phyloP scores from a whole-genome alignment of 2,888 invertebrate genomes.

The Dilophus febrilis region DNA sequence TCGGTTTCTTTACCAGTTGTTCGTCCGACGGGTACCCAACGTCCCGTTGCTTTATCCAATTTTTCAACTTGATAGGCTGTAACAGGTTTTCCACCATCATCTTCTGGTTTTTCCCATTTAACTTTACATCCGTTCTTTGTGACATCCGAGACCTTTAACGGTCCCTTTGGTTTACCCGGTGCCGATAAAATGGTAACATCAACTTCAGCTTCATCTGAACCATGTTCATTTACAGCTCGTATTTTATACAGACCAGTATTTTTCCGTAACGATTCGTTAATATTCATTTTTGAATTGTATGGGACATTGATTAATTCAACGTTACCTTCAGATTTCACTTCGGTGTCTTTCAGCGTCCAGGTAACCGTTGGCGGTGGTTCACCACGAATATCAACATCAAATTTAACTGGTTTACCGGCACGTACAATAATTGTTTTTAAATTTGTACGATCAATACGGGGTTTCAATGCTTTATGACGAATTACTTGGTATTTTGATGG shows the following conservation, averaged over 20 bases:
- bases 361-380: conserved; percentile 88
- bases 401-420: conserved; percentile 80
- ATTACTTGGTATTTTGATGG: conserved; percentile 78
- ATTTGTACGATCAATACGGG: conserved; percentile 90
- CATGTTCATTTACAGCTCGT: conserved; percentile 77
- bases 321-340: conserved; percentile 52
- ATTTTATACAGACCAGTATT: conserved; percentile 86
- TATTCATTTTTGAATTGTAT: conserved; percentile 74
- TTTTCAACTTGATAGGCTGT: conserved; percentile 91
- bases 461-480: conserved; percentile 80
- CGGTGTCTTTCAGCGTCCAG: conserved; percentile 73
- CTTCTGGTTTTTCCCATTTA: conserved; percentile 86
- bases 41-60: conserved; percentile 75
- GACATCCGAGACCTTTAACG: conserved; percentile 72
- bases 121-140: conserved; percentile 80
- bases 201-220: conserved; percentile 82
- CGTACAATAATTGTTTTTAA: conserved; percentile 76
- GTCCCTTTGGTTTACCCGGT: conserved; percentile 76
- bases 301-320: conserved; percentile 70
- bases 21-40: conserved; percentile 87
- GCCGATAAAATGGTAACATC: conserved; percentile 76
- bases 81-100: conserved; percentile 86
- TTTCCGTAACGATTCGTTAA: conserved; percentile 59
- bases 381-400: conserved; percentile 85
- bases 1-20: conserved; percentile 64